A percentile compares a stretch with the other conserved stretches of the same genome.
Evolutionary conservation across 2,797 vertebrate species (phyloP).

Genomic region (Nannoperca australis): DNA sequence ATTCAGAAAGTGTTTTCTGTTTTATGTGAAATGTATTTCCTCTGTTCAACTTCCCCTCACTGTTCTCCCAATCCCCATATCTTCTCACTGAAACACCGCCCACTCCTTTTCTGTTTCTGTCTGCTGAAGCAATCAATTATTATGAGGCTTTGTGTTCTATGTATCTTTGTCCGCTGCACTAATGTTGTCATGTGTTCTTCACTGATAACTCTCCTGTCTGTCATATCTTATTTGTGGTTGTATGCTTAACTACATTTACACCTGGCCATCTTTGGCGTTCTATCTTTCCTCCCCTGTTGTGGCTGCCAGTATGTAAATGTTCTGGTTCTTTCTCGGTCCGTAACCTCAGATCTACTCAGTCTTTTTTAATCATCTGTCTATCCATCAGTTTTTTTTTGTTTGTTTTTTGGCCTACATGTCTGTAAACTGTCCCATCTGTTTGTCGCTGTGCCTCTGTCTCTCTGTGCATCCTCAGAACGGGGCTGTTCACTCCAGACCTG

Average conservation of each 20-base stretch:
- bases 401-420: constrained; percentile 34
- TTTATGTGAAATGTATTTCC: constrained; percentile 47
- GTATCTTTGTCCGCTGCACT: constrained; percentile 59
- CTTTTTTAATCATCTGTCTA: constrained; percentile 15
- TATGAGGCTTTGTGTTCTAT: constrained; percentile 45
- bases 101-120: constrained; percentile 51
- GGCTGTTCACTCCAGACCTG: constrained; percentile 98
- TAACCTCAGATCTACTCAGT: constrained; percentile 7
- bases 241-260: constrained; percentile 29
- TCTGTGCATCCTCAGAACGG: constrained; percentile 91
- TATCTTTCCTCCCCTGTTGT: constrained; percentile 7
- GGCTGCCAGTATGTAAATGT: constrained; percentile 13
- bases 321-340: constrained; percentile 12
- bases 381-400: constrained; percentile 22
- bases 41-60: constrained; percentile 25
- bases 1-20: constrained; percentile 39
- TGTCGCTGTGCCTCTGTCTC: constrained; percentile 78
- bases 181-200: constrained; percentile 38
- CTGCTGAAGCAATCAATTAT: constrained; percentile 47
- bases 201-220: constrained; percentile 26
- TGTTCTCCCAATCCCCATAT: constrained; percentile 23
- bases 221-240: constrained; percentile 29
- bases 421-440: constrained; percentile 78
- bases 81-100: constrained; percentile 39
- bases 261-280: background rate